These are phyloP conservation scores for Mobula birostris DNA, from an alignment of 2,113 vertebrate genomes.

Conservation along the genomic window DNA sequence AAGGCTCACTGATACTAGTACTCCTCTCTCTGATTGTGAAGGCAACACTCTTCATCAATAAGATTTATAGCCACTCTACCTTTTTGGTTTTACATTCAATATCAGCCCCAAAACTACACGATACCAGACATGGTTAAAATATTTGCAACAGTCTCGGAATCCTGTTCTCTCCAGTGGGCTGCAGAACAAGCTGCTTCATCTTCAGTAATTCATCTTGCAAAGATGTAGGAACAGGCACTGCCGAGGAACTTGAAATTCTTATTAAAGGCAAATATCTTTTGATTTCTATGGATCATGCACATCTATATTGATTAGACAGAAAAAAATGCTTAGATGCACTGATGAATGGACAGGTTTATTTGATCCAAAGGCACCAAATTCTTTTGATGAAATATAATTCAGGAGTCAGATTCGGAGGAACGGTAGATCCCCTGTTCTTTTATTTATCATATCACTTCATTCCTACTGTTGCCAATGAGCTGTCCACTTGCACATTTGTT, in stretches of 20 bases:
- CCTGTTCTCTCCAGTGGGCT: background rate
- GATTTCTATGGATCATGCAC: background rate
- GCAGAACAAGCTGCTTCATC: background rate
- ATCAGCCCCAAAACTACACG: background rate
- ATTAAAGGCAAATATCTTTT: slow-evolving; percentile 20
- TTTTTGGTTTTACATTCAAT: background rate
- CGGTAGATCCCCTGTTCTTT: background rate
- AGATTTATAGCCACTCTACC: too few relatives aligned
- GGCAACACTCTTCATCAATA: too few relatives aligned
- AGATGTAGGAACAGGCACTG: background rate
- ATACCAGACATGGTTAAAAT: background rate
- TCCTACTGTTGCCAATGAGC: background rate
- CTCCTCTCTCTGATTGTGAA: too few relatives aligned
- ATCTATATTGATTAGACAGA: background rate
- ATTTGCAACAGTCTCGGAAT: slow-evolving; percentile 9
- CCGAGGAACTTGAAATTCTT: background rate
- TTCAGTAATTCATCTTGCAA: slow-evolving; percentile 14
- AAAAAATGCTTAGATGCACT: slow-evolving; percentile 7
- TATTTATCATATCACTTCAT: background rate
- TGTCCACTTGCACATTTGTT: background rate
- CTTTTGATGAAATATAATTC: slow-evolving; percentile 12
- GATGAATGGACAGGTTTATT: background rate
- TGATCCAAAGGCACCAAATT: background rate
- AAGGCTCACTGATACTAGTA: too few relatives aligned
- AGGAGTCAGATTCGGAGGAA: background rate